Evolutionary conservation across 2,113 vertebrate genomes (phyloP).

Genomic region (Labeo catla): DNA sequence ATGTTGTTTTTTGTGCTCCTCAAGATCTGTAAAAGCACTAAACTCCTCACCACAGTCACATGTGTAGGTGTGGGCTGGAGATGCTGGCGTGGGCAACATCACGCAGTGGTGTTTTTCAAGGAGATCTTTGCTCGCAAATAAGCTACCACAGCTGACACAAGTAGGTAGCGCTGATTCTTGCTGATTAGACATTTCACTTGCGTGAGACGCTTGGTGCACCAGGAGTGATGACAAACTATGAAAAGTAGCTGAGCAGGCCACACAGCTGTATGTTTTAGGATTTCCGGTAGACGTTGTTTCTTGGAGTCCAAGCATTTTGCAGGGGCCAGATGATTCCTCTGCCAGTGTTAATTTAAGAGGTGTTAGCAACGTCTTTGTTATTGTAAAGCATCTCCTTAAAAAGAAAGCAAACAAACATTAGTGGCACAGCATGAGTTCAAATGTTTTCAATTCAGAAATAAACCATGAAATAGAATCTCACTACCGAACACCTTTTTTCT

Average conservation of each 20-base stretch:
- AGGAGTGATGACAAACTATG: constrained; percentile 74
- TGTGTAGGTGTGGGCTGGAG: constrained; percentile 60
- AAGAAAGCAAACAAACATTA: constrained; percentile 34
- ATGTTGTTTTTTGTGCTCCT: constrained; percentile 70
- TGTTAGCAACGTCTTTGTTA: not conserved
- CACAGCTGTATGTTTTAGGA: constrained; percentile 75
- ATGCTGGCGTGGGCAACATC: constrained; percentile 20
- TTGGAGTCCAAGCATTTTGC: constrained; percentile 76
- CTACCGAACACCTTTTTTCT: no score
- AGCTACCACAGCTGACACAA: constrained; percentile 60
- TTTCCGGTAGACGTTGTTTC: constrained; percentile 60
- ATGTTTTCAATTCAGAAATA: not conserved
- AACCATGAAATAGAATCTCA: not conserved
- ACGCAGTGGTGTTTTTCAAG: constrained; percentile 51
- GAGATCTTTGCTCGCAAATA: constrained; percentile 59
- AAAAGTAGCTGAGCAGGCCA: constrained; percentile 78
- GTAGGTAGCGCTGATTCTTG: constrained; percentile 52
- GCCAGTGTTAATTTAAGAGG: constrained; percentile 11
- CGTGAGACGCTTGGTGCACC: constrained; percentile 72
- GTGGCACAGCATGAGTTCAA: not conserved
- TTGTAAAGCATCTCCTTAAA: constrained; percentile 45
- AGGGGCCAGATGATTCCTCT: constrained; percentile 7
- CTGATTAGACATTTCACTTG: constrained; percentile 47
- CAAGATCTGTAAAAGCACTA: constrained; percentile 65
- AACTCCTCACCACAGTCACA: constrained; percentile 75